phyloP scores from a whole-genome alignment of 2,113 vertebrate species.

The Chrysemys picta region DNA sequence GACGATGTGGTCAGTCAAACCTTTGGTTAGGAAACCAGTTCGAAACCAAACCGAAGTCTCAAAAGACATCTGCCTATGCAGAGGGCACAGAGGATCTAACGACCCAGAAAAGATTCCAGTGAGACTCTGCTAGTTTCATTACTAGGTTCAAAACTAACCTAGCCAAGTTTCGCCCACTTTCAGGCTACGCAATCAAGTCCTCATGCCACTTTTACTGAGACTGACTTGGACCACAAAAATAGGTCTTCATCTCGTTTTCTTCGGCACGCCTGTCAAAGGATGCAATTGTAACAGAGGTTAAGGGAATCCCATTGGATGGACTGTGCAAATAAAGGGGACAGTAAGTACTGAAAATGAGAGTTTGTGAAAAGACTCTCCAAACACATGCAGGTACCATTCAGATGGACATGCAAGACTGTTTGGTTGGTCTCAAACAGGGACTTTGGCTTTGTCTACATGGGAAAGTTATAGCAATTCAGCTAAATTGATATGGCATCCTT shows the following conservation, averaged over 20 bases:
- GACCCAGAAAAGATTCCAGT: neutral
- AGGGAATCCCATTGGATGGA: neutral
- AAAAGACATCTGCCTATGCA: neutral
- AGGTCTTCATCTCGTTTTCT: neutral
- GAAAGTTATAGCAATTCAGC: neutral
- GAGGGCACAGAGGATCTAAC: neutral
- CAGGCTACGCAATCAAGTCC: neutral
- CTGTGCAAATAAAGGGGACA: rapidly evolving
- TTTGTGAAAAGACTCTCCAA: neutral
- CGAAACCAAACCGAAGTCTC: neutral
- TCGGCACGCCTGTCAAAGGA: neutral
- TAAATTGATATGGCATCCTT: neutral
- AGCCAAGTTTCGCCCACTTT: neutral
- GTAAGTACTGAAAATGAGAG: neutral
- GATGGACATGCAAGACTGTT: neutral
- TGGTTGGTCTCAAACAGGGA: neutral
- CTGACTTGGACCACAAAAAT: neutral
- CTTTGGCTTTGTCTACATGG: neutral
- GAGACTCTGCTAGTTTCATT: neutral
- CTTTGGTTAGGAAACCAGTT: neutral
- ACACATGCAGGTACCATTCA: neutral
- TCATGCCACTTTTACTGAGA: rapidly evolving
- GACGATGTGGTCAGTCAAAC: neutral
- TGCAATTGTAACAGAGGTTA: neutral
- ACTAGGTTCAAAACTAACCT: neutral